Evolutionary conservation across 2,888 invertebrate genomes (phyloP), one percentile per base, ranked within the genome.

Genomic region (Ophraella communa): DNA sequence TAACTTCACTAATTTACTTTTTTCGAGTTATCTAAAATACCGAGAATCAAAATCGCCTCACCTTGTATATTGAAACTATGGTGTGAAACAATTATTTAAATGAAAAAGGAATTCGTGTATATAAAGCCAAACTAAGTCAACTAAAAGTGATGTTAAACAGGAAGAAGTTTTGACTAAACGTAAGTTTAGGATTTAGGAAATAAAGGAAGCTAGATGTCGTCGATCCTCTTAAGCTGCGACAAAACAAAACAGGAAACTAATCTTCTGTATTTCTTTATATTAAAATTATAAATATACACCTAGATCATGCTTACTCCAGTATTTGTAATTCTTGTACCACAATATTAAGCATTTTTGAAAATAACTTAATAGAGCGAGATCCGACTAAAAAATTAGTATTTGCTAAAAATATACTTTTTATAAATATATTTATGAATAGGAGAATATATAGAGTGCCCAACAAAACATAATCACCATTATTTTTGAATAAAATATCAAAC

Each of bases 171-270:
- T 57, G 65, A 65, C 60, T 62, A 49, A 65, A 57, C 57, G 51
- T 61, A 62, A 65, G 58, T 58, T 53, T 56, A 70, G 73, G 72
- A 75, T 73, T 73, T 75, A 76, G 79, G 80, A 77, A 78, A 78
- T 73, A 61, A 73, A 77, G 80, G 80, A 80, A 81, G 78, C 76
- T 74, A 77, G 78, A 77, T 83, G 82, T 81, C 80, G 80, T 82
- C 84, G 85, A 83, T 86, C 86, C 85, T 86, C 86, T 85, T 86
- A 86, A 83, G 85, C 86, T 86, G 85, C 84, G 83, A 83, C 83
- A 84, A 85, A 85, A 81, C 76, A 80, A 81, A 81, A 82, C 81
- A 82, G 81, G 82, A 82, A 82, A 81, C 82, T 80, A 81, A 81
- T 80, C 76, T 63, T 55, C 55, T 52, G 53, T 68, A 39, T 52